These are phyloP conservation scores for Apodemia mormo DNA, from an alignment of 2,888 invertebrate species.

Conservation along the genomic window DNA sequence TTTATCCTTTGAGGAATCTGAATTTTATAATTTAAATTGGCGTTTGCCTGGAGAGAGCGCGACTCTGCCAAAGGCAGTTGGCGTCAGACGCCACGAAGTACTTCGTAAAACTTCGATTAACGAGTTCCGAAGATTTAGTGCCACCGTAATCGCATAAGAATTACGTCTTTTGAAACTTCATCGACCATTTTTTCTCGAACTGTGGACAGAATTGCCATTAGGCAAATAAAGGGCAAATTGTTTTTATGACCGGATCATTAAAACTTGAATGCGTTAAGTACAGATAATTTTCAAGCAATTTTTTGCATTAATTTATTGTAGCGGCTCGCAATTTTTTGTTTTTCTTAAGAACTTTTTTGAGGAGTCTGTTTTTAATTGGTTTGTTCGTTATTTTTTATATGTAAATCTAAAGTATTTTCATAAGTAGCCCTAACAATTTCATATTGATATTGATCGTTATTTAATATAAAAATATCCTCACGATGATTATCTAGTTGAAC, in stretches of 20 bases:
- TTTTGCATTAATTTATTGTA: neutral
- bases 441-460: no score
- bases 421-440: no score
- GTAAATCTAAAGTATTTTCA: no score
- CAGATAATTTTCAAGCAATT: conserved; percentile 1
- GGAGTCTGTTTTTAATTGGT: no score
- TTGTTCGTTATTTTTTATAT: no score
- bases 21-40: conserved; percentile 78
- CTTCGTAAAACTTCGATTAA: conserved; percentile 76
- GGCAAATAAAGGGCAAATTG: conserved; percentile 23
- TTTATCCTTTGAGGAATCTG: conserved; percentile 67
- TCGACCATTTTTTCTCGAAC: conserved; percentile 46
- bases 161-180: conserved; percentile 59
- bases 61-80: conserved; percentile 71
- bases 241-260: conserved; percentile 15
- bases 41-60: conserved; percentile 54
- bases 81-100: conserved; percentile 66
- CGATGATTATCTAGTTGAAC: no score
- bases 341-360: neutral
- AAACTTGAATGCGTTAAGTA: conserved; percentile 6
- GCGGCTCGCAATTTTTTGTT: neutral
- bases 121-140: conserved; percentile 76
- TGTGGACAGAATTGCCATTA: conserved; percentile 27
- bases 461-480: no score
- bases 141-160: conserved; percentile 68